Percentiles rank a stretch among this genome's conserved stretches.
Evolutionary conservation across 1,140 invertebrate genomes (phyloP).

Genomic region (Microplitis demolitor): DNA sequence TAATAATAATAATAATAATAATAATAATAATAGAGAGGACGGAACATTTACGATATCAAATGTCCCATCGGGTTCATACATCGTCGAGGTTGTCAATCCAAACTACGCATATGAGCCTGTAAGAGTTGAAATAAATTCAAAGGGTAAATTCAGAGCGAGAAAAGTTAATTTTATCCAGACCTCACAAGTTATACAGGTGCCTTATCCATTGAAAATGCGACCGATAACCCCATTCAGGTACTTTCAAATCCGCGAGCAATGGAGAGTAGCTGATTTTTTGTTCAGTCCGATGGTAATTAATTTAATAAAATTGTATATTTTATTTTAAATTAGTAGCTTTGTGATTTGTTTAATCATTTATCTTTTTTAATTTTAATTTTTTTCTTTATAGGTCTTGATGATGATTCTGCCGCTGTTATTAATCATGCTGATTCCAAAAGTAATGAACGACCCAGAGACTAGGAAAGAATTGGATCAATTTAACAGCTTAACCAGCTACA

Average conservation of each 20-base stretch:
- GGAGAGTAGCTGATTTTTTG: conserved; percentile 92
- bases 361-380: conserved; percentile 4
- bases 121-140: conserved; percentile 92
- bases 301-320: background rate
- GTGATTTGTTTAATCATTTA: background rate
- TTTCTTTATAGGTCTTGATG: conserved; percentile 76
- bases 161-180: conserved; percentile 95
- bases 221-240: conserved; percentile 82
- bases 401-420: conserved; percentile 92
- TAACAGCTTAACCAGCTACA: conserved; percentile 79
- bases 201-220: conserved; percentile 90
- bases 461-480: conserved; percentile 92
- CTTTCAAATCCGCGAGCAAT: conserved; percentile 93
- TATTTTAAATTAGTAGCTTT: background rate
- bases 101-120: conserved; percentile 91
- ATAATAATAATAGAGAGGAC: conserved; percentile 72
- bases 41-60: conserved; percentile 91
- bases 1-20: conserved; percentile 15
- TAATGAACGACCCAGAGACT: conserved; percentile 96
- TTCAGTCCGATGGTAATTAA: conserved; percentile 87
- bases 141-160: conserved; percentile 93
- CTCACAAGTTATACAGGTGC: conserved; percentile 82
- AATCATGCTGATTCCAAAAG: conserved; percentile 92
- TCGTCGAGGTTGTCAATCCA: conserved; percentile 91
- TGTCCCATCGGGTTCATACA: conserved; percentile 91